Conservation (phyloP, 2,797 vertebrate species). For the Lutjanus argentimaculatus region DNA sequence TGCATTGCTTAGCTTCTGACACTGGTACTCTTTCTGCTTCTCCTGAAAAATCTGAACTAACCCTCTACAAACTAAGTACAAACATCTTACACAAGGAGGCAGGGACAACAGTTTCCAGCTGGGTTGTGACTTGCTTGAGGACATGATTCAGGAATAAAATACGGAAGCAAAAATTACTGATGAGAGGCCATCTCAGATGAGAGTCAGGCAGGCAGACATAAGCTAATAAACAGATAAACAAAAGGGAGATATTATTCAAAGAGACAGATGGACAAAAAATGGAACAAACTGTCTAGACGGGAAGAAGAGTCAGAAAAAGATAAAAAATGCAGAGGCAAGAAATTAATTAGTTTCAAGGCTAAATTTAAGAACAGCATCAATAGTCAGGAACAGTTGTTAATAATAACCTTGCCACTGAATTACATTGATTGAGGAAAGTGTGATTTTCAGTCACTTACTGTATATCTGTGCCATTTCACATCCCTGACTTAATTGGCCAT, state of each 20-base stretch:
- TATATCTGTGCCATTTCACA: conserved; percentile 53
- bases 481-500: conserved; percentile 78
- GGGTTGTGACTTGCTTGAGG: background rate
- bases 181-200: background rate
- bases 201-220: conserved; percentile 2
- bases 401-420: conserved; percentile 28
- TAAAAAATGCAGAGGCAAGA: background rate
- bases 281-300: background rate
- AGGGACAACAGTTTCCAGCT: background rate
- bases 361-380: background rate
- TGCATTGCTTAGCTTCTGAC: too few species aligned
- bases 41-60: too few species aligned
- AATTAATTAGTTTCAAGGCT: conserved; percentile 3
- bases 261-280: background rate
- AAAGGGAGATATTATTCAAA: conserved; percentile 2
- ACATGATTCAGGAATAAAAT: conserved; percentile 14
- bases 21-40: too few species aligned
- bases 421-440: conserved; percentile 36
- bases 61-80: background rate
- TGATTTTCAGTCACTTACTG: conserved; percentile 27
- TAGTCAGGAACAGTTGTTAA: conserved; percentile 4
- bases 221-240: background rate
- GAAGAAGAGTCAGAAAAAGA: background rate
- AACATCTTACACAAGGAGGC: conserved; percentile 1
- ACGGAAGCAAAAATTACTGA: background rate